Base-by-base conservation (phyloP, 1,140 invertebrate genomes). In the Aphaenogaster rudis region DNA sequence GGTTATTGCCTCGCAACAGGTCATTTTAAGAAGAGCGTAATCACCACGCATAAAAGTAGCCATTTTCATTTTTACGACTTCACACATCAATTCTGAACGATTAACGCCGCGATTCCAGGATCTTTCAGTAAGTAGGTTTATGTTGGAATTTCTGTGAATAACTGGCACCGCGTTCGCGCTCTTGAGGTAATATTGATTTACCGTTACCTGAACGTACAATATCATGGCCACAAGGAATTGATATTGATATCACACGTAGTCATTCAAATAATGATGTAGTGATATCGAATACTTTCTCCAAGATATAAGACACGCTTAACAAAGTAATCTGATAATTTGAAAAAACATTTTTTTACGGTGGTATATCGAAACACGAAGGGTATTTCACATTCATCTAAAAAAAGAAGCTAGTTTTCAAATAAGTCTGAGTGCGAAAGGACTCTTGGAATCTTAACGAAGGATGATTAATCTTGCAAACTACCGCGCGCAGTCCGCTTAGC, bases 111-210 rank as follows among this genome's bases (percentile, higher is more conserved):
- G 80, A 84, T 84, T 84, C 67, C 80, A 61, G 54, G 80, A 84
- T 84, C 33, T 76, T 76, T 61, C 80, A 72, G 69, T 76, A 84
- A 84, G 80, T 84, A 63, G 80, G 80, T 84, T 84, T 84, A 84
- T 48, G 80, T 63, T 42, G 69, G 69, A 84, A 84, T 84, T 84
- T 76, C 69, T 54, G 42, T 28, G 69, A 54, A 28, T 63, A 76
- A 74, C 80, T 74, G 80, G 69, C 59, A 39, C 54, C n/a, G 69
- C 57, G 61, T 84, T 74, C 69, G 54, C 42, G 50, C 80, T 74
- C 69, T 84, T 84, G 54, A 84, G n/a, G 42, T 76, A 84, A 84
- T 84, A 84, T 84, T 84, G 80, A 76, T 69, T 84, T 74, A 84
- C 80, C 69, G 80, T 84, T 84, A 84, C 42, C 28, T 76, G 69